Evolutionary conservation across 2,888 invertebrate genomes (phyloP).

Genomic region (Clunio marinus): DNA sequence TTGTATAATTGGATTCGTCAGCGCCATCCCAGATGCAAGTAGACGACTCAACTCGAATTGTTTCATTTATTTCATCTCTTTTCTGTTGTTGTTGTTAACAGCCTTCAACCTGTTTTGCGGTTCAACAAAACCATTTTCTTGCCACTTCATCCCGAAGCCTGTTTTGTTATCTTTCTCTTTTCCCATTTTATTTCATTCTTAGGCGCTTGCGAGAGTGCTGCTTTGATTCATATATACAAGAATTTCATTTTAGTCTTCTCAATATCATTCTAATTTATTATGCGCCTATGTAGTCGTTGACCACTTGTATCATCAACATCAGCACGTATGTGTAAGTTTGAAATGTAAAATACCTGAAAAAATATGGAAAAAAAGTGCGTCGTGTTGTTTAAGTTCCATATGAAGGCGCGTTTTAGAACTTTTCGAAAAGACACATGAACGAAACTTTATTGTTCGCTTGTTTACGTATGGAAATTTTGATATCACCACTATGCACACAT

Average conservation of each 20-base stretch:
- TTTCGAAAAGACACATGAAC: too few relatives aligned
- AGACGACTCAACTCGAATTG: too few relatives aligned
- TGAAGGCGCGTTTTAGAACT: neutral
- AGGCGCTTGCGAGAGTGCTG: neutral
- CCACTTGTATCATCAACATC: conserved; percentile 18
- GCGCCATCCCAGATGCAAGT: too few relatives aligned
- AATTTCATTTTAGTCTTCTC: conserved; percentile 11
- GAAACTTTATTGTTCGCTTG: neutral
- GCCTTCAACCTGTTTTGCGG: conserved; percentile 30
- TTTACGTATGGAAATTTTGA: neutral
- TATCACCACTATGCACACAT: too few relatives aligned
- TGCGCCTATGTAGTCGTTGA: conserved; percentile 37
- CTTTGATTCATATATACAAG: conserved; percentile 28
- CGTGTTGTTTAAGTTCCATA: neutral
- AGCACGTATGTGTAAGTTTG: neutral
- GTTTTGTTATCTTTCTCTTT: conserved; percentile 17
- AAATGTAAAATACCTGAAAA: neutral
- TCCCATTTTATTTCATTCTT: conserved; percentile 6
- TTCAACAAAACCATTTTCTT: conserved; percentile 34
- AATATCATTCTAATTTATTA: conserved; percentile 35
- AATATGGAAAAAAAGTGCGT: neutral
- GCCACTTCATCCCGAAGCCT: neutral
- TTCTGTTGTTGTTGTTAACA: neutral
- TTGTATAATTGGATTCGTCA: too few relatives aligned
- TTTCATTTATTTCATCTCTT: neutral